Conservation (phyloP, 2,888 invertebrate genomes). For the Polia nebulosa region DNA sequence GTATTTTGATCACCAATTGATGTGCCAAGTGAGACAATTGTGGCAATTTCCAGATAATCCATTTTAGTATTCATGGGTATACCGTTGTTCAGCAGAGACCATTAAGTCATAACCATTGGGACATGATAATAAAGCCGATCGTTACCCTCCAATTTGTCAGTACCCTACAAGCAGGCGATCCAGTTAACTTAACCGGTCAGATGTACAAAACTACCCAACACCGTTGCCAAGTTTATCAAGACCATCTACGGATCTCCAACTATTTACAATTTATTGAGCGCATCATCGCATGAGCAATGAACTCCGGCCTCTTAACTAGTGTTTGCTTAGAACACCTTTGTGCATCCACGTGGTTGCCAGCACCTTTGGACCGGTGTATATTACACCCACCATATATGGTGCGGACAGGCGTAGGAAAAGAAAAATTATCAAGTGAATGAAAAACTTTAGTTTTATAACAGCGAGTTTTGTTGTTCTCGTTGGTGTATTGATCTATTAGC, state of each 20-base stretch:
- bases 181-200: no score
- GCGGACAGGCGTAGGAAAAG: slow-evolving; percentile 53
- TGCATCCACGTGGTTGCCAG: slow-evolving; percentile 54
- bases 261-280: slow-evolving; percentile 50
- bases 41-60: no score
- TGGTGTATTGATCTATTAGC: slow-evolving; percentile 51
- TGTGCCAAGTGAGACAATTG: no score
- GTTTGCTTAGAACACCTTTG: slow-evolving; percentile 71
- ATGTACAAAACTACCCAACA: slow-evolving; percentile 5
- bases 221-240: slow-evolving; percentile 17
- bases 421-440: slow-evolving; percentile 53
- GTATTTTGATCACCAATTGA: no score
- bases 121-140: no score
- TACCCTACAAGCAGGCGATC: no score
- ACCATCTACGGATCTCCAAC: slow-evolving; percentile 53
- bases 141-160: neutral
- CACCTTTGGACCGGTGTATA: slow-evolving; percentile 62
- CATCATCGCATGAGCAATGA: slow-evolving; percentile 61
- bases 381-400: slow-evolving; percentile 60
- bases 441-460: slow-evolving; percentile 57
- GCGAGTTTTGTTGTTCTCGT: slow-evolving; percentile 35
- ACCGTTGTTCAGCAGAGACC: no score
- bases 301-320: slow-evolving; percentile 62
- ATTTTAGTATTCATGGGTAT: no score
- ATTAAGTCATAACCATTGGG: no score